Base-by-base conservation (phyloP, 2,113 vertebrate species). In the Onychostoma macrolepis region DNA sequence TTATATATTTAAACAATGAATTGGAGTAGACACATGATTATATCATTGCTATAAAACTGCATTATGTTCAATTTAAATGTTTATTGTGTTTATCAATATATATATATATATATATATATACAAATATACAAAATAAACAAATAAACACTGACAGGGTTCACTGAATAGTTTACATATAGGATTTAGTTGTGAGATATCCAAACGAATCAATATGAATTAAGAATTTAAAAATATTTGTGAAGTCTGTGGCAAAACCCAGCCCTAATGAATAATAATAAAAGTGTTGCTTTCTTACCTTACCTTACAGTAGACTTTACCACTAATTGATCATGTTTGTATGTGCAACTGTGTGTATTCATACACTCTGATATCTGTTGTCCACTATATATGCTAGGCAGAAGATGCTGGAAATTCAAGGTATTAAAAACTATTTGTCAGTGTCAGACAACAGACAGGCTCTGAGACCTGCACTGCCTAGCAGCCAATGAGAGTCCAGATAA, bases 341-440 rank as follows among this genome's bases (percentile, higher is more conserved):
- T 48, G 41, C 53, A 81, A 11, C 15, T 36, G 61, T 83, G 63
- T 74, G 15, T 88, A 38, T 90, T 53, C 41, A 56, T 77, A 78
- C 28, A 77, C 33, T 43, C 77, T 78, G 43, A 24, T 86, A 56
- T 79, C 38, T 58, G n/a, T 74, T 83, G 50, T 67, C 45, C 78
- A 41, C 69, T 77, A 45, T 78, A 58, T 6, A 69, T 84, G 74
- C 85, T 82, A 41, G 72, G 86, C 41, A 45, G 75, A 87, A 84
- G 87, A 85, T 80, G 81, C 80, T 77, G 76, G 84, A 87, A 58
- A 69, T 87, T 67, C 85, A 69, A 87, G 81, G 88, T 90, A 91
- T 91, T 91, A 91, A 91, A 91, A 92, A 89, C 89, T 89, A 91
- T 91, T 89, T 85, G 81, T 92, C 91, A 89, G 90, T 89, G 88